Percentiles rank a stretch among this genome's conserved stretches.
These are phyloP conservation scores for Stegodyphus mimosarum DNA, from an alignment of 1,140 invertebrate genomes.

Conservation along the genomic window DNA sequence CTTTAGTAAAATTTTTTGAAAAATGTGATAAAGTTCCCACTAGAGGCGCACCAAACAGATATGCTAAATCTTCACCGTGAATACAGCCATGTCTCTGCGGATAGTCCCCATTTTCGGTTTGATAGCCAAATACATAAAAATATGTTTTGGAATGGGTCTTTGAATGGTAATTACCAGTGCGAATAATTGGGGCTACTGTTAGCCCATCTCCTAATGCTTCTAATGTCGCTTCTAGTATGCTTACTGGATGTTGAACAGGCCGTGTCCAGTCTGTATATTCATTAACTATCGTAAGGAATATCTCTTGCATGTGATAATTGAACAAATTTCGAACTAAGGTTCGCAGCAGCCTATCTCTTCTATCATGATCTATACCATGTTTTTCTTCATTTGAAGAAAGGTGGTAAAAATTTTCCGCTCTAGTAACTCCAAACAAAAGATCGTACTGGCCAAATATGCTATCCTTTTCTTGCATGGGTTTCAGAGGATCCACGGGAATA, in stretches of 20 bases:
- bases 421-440: slow-evolving; percentile 90
- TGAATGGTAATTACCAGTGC: slow-evolving; percentile 92
- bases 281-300: slow-evolving; percentile 90
- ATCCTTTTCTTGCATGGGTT: slow-evolving; percentile 66
- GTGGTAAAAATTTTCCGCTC: slow-evolving; percentile 67
- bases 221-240: slow-evolving; percentile 73
- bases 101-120: slow-evolving; percentile 91
- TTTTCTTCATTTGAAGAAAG: slow-evolving; percentile 91
- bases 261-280: slow-evolving; percentile 94
- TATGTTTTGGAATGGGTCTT: slow-evolving; percentile 77
- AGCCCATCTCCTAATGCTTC: slow-evolving; percentile 70
- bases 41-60: slow-evolving; percentile 89
- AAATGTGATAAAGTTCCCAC: slow-evolving; percentile 79
- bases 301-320: slow-evolving; percentile 62
- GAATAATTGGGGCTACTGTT: slow-evolving; percentile 88
- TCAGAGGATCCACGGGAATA: slow-evolving; percentile 67
- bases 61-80: slow-evolving; percentile 90
- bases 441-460: slow-evolving; percentile 86
- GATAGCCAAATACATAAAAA: slow-evolving; percentile 94
- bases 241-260: slow-evolving; percentile 78
- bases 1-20: slow-evolving; percentile 77
- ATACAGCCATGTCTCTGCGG: slow-evolving; percentile 80
- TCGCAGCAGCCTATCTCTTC: slow-evolving; percentile 89
- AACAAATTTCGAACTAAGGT: slow-evolving; percentile 83
- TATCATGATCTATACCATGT: slow-evolving; percentile 90